Conservation (phyloP, 2,888 invertebrate species). For the Xiphydria camelus region DNA sequence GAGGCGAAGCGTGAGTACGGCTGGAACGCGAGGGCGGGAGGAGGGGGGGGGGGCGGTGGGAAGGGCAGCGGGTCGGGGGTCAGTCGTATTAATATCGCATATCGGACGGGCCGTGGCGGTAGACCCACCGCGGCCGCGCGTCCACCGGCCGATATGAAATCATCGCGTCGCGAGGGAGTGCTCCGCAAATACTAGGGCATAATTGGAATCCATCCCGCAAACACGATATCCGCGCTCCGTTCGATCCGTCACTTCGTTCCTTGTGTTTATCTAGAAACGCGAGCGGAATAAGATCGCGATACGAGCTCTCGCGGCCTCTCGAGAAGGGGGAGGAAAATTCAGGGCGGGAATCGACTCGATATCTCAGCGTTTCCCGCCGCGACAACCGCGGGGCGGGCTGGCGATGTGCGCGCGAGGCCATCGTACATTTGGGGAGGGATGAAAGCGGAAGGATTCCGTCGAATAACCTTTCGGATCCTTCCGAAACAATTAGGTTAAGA, state of each 20-base stretch:
- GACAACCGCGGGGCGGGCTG: too few species aligned
- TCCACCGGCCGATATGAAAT: slow-evolving; percentile 47
- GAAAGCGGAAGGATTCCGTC: too few species aligned
- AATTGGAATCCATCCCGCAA: slow-evolving; percentile 55
- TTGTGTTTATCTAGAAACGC: neutral
- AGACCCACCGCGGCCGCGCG: slow-evolving; percentile 23
- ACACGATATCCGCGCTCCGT: slow-evolving; percentile 46
- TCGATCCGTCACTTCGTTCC: slow-evolving; percentile 48
- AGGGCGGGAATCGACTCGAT: too few species aligned
- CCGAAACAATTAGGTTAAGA: slow-evolving; percentile 1
- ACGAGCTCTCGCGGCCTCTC: too few species aligned
- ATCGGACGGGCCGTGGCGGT: slow-evolving; percentile 46
- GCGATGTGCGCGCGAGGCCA: too few species aligned
- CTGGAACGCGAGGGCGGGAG: slow-evolving; percentile 5
- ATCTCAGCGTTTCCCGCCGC: too few species aligned
- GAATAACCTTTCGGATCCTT: too few species aligned
- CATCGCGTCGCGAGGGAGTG: slow-evolving; percentile 51
- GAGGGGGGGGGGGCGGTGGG: slow-evolving; percentile 16
- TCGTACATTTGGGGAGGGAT: too few species aligned
- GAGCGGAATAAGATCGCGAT: too few species aligned
- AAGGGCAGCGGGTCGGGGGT: slow-evolving; percentile 36
- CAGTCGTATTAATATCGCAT: slow-evolving; percentile 55
- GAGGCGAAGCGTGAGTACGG: slow-evolving; percentile 22
- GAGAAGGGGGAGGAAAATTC: too few species aligned
- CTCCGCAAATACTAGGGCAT: slow-evolving; percentile 54